Conservation (phyloP, 2,888 invertebrate genomes). For the Timema cristinae region DNA sequence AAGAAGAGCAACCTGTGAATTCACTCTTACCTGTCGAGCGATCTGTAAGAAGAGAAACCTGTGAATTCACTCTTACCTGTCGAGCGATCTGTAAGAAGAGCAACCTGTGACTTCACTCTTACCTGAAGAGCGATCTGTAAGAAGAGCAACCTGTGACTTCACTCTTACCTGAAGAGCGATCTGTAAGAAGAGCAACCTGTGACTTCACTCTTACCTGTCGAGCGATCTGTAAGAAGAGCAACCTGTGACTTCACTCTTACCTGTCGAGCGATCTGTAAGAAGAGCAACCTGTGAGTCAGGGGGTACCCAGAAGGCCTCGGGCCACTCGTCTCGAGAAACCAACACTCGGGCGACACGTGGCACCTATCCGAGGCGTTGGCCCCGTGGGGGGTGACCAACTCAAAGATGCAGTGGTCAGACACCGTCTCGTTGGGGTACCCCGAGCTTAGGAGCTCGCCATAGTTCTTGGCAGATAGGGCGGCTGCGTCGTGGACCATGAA, state of each 20-base stretch:
- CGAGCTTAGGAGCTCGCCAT: no score
- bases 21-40: no score
- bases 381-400: neutral
- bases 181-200: conserved; percentile 6
- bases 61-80: no score
- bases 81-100: no score
- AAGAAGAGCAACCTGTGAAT: no score
- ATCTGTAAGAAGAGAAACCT: no score
- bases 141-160: neutral
- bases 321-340: neutral
- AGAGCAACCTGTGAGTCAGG: neutral
- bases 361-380: neutral
- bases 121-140: neutral
- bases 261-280: conserved; percentile 9
- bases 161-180: neutral
- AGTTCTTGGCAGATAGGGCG: no score
- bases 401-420: conserved; percentile 8
- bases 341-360: neutral
- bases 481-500: no score
- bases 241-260: neutral
- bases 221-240: neutral
- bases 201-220: neutral
- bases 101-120: no score
- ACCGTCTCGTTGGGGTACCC: neutral
- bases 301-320: neutral